A percentile compares a stretch with the other conserved stretches of the same genome.
Evolutionary conservation across 1,140 invertebrate species (phyloP).

Genomic region (Drosophila busckii): DNA sequence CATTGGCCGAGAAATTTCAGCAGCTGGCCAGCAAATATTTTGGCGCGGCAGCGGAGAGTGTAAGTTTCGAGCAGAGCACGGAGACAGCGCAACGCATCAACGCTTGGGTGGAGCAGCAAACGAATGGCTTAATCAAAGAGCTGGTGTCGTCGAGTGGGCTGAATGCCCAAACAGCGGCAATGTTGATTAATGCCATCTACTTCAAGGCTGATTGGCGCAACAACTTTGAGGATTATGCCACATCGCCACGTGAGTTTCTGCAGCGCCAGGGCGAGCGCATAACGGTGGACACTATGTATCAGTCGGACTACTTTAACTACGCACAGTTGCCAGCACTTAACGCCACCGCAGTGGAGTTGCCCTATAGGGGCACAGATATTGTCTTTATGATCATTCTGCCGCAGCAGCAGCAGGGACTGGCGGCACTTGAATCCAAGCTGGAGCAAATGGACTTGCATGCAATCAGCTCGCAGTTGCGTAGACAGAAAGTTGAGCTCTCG

Average conservation of each 20-base stretch:
- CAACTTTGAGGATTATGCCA: conserved; percentile 38
- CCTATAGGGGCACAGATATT: conserved; percentile 79
- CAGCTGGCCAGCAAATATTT: conserved; percentile 17
- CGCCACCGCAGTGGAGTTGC: conserved; percentile 45
- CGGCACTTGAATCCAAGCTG: conserved; percentile 79
- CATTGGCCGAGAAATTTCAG: conserved; percentile 2
- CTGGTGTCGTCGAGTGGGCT: conserved; percentile 78
- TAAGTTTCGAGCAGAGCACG: conserved; percentile 78
- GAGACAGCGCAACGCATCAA: conserved; percentile 80
- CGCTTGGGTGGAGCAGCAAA: conserved; percentile 81
- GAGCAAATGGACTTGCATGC: conserved; percentile 55
- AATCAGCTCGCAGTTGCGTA: conserved; percentile 49
- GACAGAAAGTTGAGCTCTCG: conserved; percentile 78
- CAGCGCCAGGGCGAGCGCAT: conserved; percentile 36
- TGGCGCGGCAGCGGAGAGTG: conserved; percentile 54
- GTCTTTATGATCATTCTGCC: conserved; percentile 82
- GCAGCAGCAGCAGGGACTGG: conserved; percentile 80
- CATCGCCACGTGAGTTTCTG: conserved; percentile 24
- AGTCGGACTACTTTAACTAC: conserved; percentile 59
- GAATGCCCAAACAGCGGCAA: conserved; percentile 65
- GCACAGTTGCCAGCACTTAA: conserved; percentile 38
- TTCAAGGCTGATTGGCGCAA: conserved; percentile 78
- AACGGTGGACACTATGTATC: conserved; percentile 80
- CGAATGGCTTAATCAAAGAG: conserved; percentile 81
- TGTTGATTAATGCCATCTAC: conserved; percentile 84